A percentile compares a stretch with the other conserved stretches of the same genome.
Evolutionary conservation across 2,113 vertebrate genomes (phyloP).

Genomic region (Bos indicus): DNA sequence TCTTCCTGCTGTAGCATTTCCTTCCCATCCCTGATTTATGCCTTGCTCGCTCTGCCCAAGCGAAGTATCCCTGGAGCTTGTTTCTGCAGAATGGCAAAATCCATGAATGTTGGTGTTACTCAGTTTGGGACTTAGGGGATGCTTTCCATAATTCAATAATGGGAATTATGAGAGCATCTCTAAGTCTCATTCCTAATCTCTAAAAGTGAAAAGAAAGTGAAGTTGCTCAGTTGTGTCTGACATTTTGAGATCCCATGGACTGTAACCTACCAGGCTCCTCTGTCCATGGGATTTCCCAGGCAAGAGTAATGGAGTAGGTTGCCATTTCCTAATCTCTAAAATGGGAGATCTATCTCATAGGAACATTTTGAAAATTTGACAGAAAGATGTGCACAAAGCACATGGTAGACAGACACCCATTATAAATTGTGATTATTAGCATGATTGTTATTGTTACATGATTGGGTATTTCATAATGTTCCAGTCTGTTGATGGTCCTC

Average conservation of each 20-base stretch:
- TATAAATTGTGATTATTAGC: not conserved
- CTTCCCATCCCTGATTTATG: not conserved
- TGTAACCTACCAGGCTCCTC: not conserved
- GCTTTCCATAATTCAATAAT: not conserved
- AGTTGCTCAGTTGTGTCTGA: not conserved
- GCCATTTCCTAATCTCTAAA: not conserved
- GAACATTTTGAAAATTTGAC: not conserved
- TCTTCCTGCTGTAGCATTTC: not conserved
- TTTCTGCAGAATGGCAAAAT: rapidly evolving
- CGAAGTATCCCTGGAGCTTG: not conserved
- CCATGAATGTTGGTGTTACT: not conserved
- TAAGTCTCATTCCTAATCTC: not conserved
- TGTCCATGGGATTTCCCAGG: not conserved
- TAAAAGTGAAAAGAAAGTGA: not conserved
- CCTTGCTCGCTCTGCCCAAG: not conserved
- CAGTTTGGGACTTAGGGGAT: not conserved
- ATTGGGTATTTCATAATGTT: not conserved
- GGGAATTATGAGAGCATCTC: not conserved
- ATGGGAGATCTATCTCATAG: not conserved
- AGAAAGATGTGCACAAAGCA: not conserved
- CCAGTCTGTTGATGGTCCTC: not conserved
- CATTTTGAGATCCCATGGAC: not conserved
- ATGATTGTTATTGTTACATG: not conserved
- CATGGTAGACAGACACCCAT: not conserved
- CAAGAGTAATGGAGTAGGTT: not conserved